A percentile compares a stretch with the other conserved stretches of the same genome.
These are phyloP conservation scores for Peromyscus nudipes DNA, from an alignment of 2,797 vertebrate genomes.

Conservation along the genomic window DNA sequence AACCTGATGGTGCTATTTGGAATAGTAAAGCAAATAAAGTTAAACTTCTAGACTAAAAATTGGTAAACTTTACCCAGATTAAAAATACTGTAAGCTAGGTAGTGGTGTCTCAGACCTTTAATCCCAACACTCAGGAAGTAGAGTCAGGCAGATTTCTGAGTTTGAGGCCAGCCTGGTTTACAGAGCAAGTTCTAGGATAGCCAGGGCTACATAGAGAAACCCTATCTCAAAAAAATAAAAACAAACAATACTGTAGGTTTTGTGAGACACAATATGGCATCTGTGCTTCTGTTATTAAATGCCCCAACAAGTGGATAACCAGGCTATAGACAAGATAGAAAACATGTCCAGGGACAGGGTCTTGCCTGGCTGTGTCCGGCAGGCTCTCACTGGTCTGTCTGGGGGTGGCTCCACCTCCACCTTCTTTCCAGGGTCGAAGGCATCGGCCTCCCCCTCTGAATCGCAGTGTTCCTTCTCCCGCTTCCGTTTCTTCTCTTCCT, in stretches of 20 bases:
- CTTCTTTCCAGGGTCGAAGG: constrained; percentile 92
- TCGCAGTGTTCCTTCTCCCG: constrained; percentile 96
- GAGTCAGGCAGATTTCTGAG: not conserved
- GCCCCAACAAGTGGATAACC: fast-evolving
- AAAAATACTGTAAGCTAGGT: not conserved
- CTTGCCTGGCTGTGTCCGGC: constrained; percentile 95
- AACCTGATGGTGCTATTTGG: not conserved
- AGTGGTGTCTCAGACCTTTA: not conserved
- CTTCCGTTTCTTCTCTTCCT: constrained; percentile 99
- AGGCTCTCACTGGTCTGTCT: constrained; percentile 94
- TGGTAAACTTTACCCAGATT: not conserved
- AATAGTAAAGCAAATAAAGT: not conserved
- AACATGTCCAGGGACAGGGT: not conserved
- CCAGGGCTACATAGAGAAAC: not conserved
- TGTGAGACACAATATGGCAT: not conserved
- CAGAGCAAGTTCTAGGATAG: not conserved
- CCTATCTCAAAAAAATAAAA: not conserved
- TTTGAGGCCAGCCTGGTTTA: not conserved
- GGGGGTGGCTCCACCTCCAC: constrained; percentile 92
- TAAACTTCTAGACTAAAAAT: not conserved
- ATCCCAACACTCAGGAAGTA: not conserved
- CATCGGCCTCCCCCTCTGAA: constrained; percentile 92
- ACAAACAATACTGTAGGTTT: not conserved
- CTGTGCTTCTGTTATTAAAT: fast-evolving
- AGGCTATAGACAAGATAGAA: not conserved